A percentile compares a stretch with the other conserved stretches of the same genome.
These are phyloP conservation scores for Amphiura filiformis DNA, from an alignment of 35 echinoderm and acorn worm species.

Conservation along the genomic window DNA sequence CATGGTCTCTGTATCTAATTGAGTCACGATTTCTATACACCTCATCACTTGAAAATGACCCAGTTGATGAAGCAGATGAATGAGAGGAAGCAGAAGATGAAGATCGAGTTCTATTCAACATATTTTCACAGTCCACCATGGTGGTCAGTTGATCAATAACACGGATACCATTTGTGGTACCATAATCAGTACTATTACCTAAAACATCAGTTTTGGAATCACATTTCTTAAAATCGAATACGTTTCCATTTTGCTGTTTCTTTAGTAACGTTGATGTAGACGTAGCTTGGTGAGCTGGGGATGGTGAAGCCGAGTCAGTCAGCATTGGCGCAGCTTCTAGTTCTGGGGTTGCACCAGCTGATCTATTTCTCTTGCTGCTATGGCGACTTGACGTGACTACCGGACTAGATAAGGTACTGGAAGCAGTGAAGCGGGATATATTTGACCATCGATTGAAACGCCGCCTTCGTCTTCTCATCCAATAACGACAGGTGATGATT, in stretches of 20 bases:
- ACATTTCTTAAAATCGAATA: background rate
- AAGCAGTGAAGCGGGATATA: slow-evolving; percentile 19
- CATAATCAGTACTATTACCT: background rate
- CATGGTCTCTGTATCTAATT: background rate
- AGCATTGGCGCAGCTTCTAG: background rate
- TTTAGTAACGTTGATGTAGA: background rate
- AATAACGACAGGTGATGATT: slow-evolving; percentile 26
- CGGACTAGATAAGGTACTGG: slow-evolving; percentile 19
- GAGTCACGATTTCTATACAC: background rate
- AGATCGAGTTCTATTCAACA: background rate
- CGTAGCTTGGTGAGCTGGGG: background rate
- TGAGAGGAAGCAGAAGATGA: background rate
- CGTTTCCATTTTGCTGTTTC: background rate
- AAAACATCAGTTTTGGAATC: background rate
- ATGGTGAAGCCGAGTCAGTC: background rate
- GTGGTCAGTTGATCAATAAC: no score
- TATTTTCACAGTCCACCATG: background rate
- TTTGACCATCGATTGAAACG: slow-evolving; percentile 20
- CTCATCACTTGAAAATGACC: background rate
- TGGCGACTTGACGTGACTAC: background rate
- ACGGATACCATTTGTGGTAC: background rate
- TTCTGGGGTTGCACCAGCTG: background rate
- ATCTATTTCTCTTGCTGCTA: background rate
- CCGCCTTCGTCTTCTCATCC: background rate
- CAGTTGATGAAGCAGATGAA: background rate